Conservation (phyloP, 2,797 vertebrate species). For the Megalops cyprinoides region DNA sequence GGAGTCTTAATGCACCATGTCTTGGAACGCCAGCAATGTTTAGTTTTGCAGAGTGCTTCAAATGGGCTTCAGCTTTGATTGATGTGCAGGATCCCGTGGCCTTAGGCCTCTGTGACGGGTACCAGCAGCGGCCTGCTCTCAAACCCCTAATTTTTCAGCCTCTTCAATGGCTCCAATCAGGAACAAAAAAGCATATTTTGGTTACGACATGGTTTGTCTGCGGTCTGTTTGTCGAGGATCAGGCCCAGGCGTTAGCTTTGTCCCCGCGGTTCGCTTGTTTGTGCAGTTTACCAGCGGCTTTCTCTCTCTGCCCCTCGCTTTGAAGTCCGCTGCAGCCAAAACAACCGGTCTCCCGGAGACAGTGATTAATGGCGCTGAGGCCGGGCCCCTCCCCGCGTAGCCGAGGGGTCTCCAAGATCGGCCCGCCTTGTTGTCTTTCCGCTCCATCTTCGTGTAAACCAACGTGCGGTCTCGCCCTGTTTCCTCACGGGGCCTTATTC, state of each 20-base stretch:
- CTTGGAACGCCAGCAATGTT: constrained; percentile 13
- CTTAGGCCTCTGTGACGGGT: background rate
- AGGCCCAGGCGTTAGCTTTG: too few species aligned
- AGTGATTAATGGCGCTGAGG: background rate
- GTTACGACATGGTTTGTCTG: background rate
- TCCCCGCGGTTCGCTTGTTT: too few species aligned
- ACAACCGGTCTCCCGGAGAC: background rate
- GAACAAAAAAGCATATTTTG: background rate
- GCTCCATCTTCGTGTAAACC: background rate
- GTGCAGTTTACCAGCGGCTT: background rate
- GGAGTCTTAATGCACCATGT: background rate
- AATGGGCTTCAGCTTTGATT: background rate
- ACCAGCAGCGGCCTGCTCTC: background rate
- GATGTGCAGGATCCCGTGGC: background rate
- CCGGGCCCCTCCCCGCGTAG: background rate
- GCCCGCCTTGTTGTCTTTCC: background rate
- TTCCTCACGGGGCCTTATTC: background rate
- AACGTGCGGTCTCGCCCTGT: background rate
- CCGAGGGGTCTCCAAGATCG: background rate
- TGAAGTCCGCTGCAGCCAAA: background rate
- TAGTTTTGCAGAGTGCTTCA: background rate
- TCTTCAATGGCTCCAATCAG: background rate
- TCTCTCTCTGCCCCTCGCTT: background rate
- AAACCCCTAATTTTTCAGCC: background rate
- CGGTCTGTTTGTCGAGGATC: background rate